Evolutionary conservation across 2,113 vertebrate species (phyloP).

Genomic region (Polypterus bichir): DNA sequence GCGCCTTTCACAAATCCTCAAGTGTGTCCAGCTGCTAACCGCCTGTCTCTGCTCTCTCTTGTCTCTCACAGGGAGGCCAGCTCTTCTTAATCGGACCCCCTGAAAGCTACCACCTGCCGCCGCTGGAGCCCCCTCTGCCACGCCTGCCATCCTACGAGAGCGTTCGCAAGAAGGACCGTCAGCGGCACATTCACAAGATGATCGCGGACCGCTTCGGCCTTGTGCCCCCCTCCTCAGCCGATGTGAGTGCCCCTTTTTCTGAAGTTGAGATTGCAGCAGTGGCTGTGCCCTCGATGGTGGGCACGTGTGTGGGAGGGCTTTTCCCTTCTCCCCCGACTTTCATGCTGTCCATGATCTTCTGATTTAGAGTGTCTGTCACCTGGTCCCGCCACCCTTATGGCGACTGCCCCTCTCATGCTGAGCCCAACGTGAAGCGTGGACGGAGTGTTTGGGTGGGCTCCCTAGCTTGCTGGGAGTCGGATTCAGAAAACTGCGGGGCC

Average conservation of each 20-base stretch:
- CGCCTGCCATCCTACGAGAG: slow-evolving; percentile 61
- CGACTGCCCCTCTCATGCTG: too few species aligned
- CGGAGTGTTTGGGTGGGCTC: too few species aligned
- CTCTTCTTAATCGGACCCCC: slow-evolving; percentile 54
- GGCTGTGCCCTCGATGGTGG: too few species aligned
- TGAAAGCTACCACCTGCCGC: slow-evolving; percentile 46
- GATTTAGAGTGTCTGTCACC: too few species aligned
- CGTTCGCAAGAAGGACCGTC: slow-evolving; percentile 58
- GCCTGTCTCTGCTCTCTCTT: slow-evolving; percentile 15
- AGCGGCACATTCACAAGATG: slow-evolving; percentile 68
- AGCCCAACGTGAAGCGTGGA: too few species aligned
- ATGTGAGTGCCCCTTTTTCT: slow-evolving; percentile 38
- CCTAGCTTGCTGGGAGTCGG: too few species aligned
- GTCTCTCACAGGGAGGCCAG: slow-evolving; percentile 34
- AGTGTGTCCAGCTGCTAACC: slow-evolving; percentile 7
- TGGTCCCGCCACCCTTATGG: too few species aligned
- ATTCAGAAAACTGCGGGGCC: too few species aligned
- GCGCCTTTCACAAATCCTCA: neutral
- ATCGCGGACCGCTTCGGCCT: slow-evolving; percentile 60
- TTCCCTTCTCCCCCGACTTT: too few species aligned
- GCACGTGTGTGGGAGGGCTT: too few species aligned
- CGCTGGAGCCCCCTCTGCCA: slow-evolving; percentile 41
- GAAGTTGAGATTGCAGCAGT: too few species aligned
- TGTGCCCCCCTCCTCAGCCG: slow-evolving; percentile 44
- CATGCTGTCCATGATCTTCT: too few species aligned